phyloP scores from a whole-genome alignment of 1,140 invertebrate genomes.

The Heterodera carotae region DNA sequence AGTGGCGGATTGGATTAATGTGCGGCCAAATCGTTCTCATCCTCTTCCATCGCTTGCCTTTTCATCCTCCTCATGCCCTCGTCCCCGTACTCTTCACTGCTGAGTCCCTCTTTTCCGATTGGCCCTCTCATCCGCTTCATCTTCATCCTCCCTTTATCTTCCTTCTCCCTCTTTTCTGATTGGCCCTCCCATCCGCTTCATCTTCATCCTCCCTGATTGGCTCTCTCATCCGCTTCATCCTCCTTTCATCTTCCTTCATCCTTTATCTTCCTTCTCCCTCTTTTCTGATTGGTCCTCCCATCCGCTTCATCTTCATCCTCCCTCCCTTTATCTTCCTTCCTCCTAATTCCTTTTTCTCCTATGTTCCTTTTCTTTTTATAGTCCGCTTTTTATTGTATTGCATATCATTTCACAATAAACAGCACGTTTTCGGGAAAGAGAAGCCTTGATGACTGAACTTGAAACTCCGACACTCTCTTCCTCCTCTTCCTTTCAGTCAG shows the following conservation, averaged over 20 bases:
- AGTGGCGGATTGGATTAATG: constrained; percentile 8
- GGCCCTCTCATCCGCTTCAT: not conserved
- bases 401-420: not conserved
- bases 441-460: not conserved
- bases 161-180: not conserved
- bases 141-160: not conserved
- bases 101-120: not conserved
- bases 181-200: not conserved
- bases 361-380: not conserved
- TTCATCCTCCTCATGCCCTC: no score
- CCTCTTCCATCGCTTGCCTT: no score
- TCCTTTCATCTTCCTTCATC: not conserved
- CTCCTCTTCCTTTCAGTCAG: not conserved
- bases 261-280: not conserved
- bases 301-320: not conserved
- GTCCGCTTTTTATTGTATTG: not conserved
- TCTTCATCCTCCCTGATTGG: not conserved
- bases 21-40: no score
- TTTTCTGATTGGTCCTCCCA: not conserved
- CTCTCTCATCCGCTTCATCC: not conserved
- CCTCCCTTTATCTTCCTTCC: not conserved
- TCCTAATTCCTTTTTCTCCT: not conserved
- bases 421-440: not conserved
- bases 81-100: no score
- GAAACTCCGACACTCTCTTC: not conserved